Base-by-base conservation (phyloP, 2,888 invertebrate species). In the Ischnura elegans region DNA sequence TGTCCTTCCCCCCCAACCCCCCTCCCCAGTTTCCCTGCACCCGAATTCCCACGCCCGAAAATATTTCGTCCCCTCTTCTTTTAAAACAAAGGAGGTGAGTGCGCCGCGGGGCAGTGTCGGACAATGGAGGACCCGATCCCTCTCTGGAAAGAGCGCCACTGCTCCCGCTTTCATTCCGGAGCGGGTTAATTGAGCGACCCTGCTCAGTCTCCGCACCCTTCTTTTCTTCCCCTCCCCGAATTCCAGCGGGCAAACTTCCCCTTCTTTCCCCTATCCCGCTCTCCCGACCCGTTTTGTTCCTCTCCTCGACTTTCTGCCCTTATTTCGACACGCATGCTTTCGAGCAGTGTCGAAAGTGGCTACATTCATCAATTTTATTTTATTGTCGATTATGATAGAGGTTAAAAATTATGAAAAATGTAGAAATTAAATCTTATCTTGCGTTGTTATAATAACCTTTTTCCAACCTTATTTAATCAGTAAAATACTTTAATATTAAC, bases 41-140 rank as follows among this genome's bases (percentile, higher is more conserved):
- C 61, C 21, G 61, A 25, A 61, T 61, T 61, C 61, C 61, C 61
- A 25, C 61, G n/a, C 61, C 61, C 61, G 61, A 61, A 61, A 61
- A 61, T 61, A 61, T 61, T 61, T 61, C 61, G 61, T n/a, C n/a
- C n/a, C n/a, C n/a, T n/a, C n/a, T n/a, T 25, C 61, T 61, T n/a
- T 61, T 61, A 25, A 61, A 61, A 61, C 61, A 61, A 61, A 61
- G 61, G 61, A 61, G 61, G 61, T 51, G 61, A 8, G 25, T 16
- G 61, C n/a, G 61, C 61, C 61, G 25, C 61, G 25, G 61, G 61
- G 61, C 51, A 1, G 51, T 16, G 25, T 61, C 61, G 61, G 61
- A 61, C 61, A 61, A 61, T 61, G 61, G 61, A 25, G 61, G 25
- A 6, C 8, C 10, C 55, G 19, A 13, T 21, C 55, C 8, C 61